phyloP scores from a whole-genome alignment of 2,888 invertebrate genomes.

The Apodemia duryi region DNA sequence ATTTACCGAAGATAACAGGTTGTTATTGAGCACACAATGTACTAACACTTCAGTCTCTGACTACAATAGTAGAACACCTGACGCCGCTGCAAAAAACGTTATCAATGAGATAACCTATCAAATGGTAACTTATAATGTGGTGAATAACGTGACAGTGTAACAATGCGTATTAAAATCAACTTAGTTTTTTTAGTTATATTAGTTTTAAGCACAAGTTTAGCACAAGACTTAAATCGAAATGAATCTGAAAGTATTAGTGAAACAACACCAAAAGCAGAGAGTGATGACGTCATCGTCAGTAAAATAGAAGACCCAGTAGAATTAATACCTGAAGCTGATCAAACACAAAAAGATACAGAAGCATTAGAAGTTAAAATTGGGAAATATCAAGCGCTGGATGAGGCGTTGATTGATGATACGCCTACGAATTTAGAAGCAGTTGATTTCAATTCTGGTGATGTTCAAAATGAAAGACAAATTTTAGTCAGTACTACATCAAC shows the following conservation, averaged over 20 bases:
- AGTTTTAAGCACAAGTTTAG: conserved; percentile 59
- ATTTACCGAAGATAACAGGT: conserved; percentile 61
- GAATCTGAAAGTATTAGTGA: conserved; percentile 48
- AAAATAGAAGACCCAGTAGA: conserved; percentile 41
- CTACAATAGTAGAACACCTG: conserved; percentile 61
- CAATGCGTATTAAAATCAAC: conserved; percentile 61
- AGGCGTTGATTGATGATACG: conserved; percentile 48
- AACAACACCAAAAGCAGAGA: conserved; percentile 29
- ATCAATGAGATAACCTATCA: conserved; percentile 45
- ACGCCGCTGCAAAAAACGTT: conserved; percentile 45
- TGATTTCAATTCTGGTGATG: conserved; percentile 42
- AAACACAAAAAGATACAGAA: background rate
- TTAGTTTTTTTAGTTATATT: conserved; percentile 53
- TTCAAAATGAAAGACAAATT: conserved; percentile 57
- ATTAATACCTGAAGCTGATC: conserved; percentile 40
- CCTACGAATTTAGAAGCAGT: conserved; percentile 50
- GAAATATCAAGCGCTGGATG: conserved; percentile 59
- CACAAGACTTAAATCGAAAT: conserved; percentile 52
- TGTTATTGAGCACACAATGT: conserved; percentile 66
- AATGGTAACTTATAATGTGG: conserved; percentile 52
- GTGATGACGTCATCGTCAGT: conserved; percentile 29
- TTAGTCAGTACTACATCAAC: conserved; percentile 43
- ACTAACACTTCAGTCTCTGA: conserved; percentile 55
- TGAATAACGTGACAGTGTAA: conserved; percentile 45
- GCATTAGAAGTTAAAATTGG: conserved; percentile 56